Percentiles rank a stretch among this genome's conserved stretches.
phyloP scores from a whole-genome alignment of 2,113 vertebrate genomes.

The Holacanthus passer region DNA sequence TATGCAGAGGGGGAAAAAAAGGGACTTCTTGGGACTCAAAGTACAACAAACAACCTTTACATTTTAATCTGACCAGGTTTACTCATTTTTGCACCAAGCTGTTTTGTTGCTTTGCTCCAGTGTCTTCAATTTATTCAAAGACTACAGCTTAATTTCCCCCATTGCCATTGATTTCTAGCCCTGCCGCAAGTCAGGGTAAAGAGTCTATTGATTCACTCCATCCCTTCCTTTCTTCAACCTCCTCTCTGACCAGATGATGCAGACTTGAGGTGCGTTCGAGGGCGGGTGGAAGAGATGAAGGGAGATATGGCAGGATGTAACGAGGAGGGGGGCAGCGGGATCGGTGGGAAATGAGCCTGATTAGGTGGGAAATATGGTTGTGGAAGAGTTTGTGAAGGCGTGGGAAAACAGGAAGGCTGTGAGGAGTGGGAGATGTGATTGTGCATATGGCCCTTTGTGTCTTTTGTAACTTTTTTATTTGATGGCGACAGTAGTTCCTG shows the following conservation, averaged over 20 bases:
- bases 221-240: slow-evolving; percentile 39
- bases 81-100: slow-evolving; percentile 46
- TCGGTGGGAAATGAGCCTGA: slow-evolving; percentile 20
- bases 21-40: slow-evolving; percentile 34
- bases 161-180: slow-evolving; percentile 75
- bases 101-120: slow-evolving; percentile 52
- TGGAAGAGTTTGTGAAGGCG: slow-evolving; percentile 20
- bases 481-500: background rate
- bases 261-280: slow-evolving; percentile 40
- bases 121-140: slow-evolving; percentile 77
- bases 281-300: slow-evolving; percentile 18
- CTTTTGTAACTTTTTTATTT: background rate
- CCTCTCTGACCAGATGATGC: slow-evolving; percentile 55
- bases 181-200: slow-evolving; percentile 64
- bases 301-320: slow-evolving; percentile 1
- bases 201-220: slow-evolving; percentile 74
- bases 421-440: background rate
- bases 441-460: background rate
- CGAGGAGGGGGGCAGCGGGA: background rate
- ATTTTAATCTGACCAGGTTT: slow-evolving; percentile 63
- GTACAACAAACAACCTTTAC: slow-evolving; percentile 54
- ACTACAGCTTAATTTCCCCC: slow-evolving; percentile 78
- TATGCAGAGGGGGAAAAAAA: slow-evolving; percentile 30
- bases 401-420: slow-evolving; percentile 4
- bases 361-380: slow-evolving; percentile 34